Evolutionary conservation across 2,888 invertebrate species (phyloP), one percentile per base, ranked within the genome.

Genomic region (Drosophila leonis): DNA sequence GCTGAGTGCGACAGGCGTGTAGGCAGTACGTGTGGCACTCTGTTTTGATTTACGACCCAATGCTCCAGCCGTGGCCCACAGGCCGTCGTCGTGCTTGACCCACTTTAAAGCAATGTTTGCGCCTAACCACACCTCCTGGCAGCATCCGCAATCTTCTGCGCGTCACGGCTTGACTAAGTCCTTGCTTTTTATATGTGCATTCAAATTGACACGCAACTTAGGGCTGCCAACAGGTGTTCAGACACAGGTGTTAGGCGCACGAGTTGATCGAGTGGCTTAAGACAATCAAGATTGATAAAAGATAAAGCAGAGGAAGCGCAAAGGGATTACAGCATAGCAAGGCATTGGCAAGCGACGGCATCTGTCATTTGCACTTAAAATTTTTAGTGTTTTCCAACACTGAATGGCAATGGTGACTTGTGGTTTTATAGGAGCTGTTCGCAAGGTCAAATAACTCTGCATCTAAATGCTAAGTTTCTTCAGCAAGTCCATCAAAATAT

Each of bases 11-110:
- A 27, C 37, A 61, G 10, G 61, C 37, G 48, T 29, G 64, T n/a
- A 33, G 57, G 46, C 37, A 48, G 70, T 59, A 64, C 63, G 64
- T 73, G 69, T 39, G 46, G 52, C 73, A 64, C 66, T 61, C 71
- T 71, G 63, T 59, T 67, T 82, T 79, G 74, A 78, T 80, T 82
- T 82, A 78, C 74, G 78, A 73, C 57, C 54, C 65, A 54, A 46
- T 57, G 63, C 56, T 44, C 39, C 49, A 31, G 8, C 44, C 24
- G 7, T 37, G 66, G 65, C 51, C 51, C 61, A 52, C 63, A 62
- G 59, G 31, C 20, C 48, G 62, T 18, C 48, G 31, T 61, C 57
- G 78, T 65, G 81, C 66, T 69, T 81, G 78, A 78, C 78, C 81
- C 69, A 69, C 77, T 78, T 72, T 33, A 61, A 24, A 39, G 10